Evolutionary conservation across 2,888 invertebrate genomes (phyloP).

Genomic region (Ischnura elegans): DNA sequence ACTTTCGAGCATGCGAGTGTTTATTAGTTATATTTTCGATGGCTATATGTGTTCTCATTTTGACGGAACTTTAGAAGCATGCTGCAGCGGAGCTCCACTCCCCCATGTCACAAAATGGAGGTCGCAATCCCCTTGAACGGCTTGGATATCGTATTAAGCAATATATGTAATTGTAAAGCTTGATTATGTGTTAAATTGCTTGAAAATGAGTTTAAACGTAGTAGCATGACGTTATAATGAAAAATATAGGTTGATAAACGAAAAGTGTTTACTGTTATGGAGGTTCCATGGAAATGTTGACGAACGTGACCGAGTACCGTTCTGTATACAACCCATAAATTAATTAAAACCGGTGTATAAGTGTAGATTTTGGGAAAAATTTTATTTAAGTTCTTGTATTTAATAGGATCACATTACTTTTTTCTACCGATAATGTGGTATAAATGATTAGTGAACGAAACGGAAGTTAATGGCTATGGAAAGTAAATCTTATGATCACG

Average conservation of each 20-base stretch:
- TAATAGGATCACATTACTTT: not conserved
- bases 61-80: constrained; percentile 71
- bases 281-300: constrained; percentile 56
- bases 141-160: constrained; percentile 70
- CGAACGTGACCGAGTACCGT: constrained; percentile 66
- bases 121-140: constrained; percentile 72
- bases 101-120: constrained; percentile 73
- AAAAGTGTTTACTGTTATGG: constrained; percentile 45
- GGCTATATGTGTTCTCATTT: constrained; percentile 59
- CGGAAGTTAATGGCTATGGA: constrained; percentile 6
- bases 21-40: constrained; percentile 64
- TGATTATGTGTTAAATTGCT: constrained; percentile 40
- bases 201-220: constrained; percentile 40
- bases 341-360: constrained; percentile 27
- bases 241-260: not conserved
- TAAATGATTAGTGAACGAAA: not conserved
- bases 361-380: not conserved
- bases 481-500: not conserved
- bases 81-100: constrained; percentile 73
- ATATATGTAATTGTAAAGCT: constrained; percentile 43
- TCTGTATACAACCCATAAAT: constrained; percentile 57
- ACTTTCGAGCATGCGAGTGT: constrained; percentile 68
- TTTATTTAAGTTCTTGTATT: not conserved
- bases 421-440: not conserved
- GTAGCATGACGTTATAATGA: constrained; percentile 36